Evolutionary conservation across 2,888 invertebrate species (phyloP).

Genomic region (Nephrotoma guestfalica): DNA sequence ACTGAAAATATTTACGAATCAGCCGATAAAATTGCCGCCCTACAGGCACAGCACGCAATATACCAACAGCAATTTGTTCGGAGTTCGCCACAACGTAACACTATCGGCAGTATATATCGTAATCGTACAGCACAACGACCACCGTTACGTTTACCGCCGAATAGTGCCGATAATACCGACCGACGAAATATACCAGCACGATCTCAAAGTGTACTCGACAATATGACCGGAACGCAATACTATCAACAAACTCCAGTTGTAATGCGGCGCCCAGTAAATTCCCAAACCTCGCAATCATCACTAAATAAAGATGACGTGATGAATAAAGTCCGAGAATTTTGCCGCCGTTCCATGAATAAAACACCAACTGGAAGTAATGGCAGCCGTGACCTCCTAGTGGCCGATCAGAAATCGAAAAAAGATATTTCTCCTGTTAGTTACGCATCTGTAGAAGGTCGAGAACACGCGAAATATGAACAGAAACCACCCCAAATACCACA

Average conservation of each 20-base stretch:
- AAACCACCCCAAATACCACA: conserved; percentile 24
- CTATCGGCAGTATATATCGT: conserved; percentile 22
- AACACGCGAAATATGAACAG: conserved; percentile 12
- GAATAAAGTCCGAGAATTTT: conserved; percentile 29
- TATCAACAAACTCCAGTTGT: conserved; percentile 13
- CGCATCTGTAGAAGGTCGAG: conserved; percentile 22
- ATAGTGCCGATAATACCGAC: neutral
- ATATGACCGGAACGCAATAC: conserved; percentile 14
- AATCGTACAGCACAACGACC: conserved; percentile 17
- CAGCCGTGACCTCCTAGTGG: neutral
- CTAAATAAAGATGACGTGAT: conserved; percentile 25
- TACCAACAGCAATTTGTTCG: conserved; percentile 18
- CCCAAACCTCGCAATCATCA: neutral
- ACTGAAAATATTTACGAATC: conserved; percentile 16
- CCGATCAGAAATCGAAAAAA: conserved; percentile 6
- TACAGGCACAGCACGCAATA: neutral
- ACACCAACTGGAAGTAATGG: conserved; percentile 18
- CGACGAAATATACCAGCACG: conserved; percentile 17
- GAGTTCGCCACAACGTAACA: conserved; percentile 26
- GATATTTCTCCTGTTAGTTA: conserved; percentile 29
- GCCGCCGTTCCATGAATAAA: conserved; percentile 28
- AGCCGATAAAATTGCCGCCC: conserved; percentile 3
- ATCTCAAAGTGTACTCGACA: conserved; percentile 29
- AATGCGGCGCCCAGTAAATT: conserved; percentile 9
- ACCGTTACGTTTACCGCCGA: neutral